phyloP scores from a whole-genome alignment of 92 coral and sea anemone genomes.

The Palythoa caribaeorum region DNA sequence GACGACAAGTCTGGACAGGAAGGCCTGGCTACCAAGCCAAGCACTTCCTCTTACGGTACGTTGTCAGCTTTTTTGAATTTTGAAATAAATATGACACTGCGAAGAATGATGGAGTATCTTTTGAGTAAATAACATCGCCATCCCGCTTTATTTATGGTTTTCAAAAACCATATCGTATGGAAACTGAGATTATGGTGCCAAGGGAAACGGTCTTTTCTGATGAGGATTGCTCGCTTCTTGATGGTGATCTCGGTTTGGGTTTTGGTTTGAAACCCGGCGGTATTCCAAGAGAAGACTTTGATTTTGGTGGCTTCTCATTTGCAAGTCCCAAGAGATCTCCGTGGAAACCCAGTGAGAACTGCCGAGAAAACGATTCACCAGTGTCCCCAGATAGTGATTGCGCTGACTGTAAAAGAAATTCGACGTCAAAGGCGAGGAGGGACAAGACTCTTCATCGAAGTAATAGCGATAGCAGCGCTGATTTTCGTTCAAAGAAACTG shows the following conservation, averaged over 20 bases:
- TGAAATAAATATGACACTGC: not conserved
- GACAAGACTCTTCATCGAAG: constrained; percentile 54
- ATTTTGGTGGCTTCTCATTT: constrained; percentile 34
- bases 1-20: constrained; percentile 29
- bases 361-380: not conserved
- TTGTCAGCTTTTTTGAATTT: constrained; percentile 32
- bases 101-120: not conserved
- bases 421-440: not conserved
- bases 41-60: not conserved
- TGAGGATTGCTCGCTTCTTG: constrained; percentile 45
- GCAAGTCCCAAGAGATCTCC: constrained; percentile 38
- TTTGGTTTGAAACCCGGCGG: constrained; percentile 90
- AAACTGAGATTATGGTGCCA: constrained; percentile 45
- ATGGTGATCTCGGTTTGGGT: constrained; percentile 86
- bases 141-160: constrained; percentile 1
- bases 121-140: not conserved
- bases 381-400: not conserved
- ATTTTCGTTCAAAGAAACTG: constrained; percentile 29
- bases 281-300: constrained; percentile 63
- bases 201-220: constrained; percentile 59
- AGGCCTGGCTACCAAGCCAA: constrained; percentile 36
- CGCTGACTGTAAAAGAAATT: constrained; percentile 9
- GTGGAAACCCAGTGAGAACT: constrained; percentile 39
- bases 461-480: constrained; percentile 69
- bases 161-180: constrained; percentile 38